Evolutionary conservation across 1,140 invertebrate species (phyloP).

Genomic region (Magallana angulata): DNA sequence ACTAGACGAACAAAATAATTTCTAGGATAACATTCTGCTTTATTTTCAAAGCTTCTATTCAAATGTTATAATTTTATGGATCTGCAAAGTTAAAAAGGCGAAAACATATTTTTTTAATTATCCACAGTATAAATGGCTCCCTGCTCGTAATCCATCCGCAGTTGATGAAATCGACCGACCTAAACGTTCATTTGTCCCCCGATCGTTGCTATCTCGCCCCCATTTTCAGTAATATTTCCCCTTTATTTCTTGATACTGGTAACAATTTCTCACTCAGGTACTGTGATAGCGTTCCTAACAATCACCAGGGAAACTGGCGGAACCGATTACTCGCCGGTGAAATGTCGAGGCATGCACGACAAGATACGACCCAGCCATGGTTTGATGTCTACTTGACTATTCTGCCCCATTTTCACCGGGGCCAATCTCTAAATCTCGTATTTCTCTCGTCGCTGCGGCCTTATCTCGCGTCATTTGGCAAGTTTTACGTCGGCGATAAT

Average conservation of each 20-base stretch:
- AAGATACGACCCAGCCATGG: background rate
- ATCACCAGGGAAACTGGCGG: slow-evolving; percentile 3
- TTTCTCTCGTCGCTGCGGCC: background rate
- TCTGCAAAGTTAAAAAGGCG: slow-evolving; percentile 22
- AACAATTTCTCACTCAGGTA: slow-evolving; percentile 25
- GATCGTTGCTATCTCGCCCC: background rate
- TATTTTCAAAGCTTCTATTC: background rate
- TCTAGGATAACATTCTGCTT: no score
- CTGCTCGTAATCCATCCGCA: background rate
- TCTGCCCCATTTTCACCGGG: background rate
- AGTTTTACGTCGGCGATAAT: slow-evolving; percentile 18
- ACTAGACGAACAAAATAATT: no score
- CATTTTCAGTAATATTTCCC: slow-evolving; percentile 29
- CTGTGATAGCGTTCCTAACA: background rate
- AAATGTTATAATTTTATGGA: slow-evolving; percentile 30
- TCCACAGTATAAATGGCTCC: background rate
- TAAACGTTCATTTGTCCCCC: slow-evolving; percentile 27
- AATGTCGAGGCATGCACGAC: background rate
- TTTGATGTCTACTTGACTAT: slow-evolving; percentile 33
- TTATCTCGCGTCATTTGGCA: slow-evolving; percentile 20
- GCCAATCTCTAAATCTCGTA: slow-evolving; percentile 5
- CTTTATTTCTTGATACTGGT: slow-evolving; percentile 21
- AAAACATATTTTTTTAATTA: slow-evolving; percentile 26
- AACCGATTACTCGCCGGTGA: slow-evolving; percentile 21
- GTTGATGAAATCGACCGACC: slow-evolving; percentile 18